Evolutionary conservation across 2,113 vertebrate genomes (phyloP).

Genomic region (Actinemys pallida): DNA sequence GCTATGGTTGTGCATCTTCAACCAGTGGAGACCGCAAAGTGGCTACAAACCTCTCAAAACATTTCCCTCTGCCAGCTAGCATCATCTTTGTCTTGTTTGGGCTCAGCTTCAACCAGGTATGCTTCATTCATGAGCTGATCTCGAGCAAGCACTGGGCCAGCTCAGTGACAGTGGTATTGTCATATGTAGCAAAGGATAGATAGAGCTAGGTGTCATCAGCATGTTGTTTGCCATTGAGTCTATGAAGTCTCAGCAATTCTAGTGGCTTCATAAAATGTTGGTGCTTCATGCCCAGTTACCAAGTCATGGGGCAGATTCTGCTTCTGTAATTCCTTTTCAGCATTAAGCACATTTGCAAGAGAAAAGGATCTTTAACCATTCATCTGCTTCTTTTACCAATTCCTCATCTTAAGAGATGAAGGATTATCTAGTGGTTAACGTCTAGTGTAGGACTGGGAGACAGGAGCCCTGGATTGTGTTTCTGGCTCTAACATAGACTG

Average conservation of each 20-base stretch:
- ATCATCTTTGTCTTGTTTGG: background rate
- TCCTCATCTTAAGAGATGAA: background rate
- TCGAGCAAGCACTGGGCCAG: background rate
- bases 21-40: rapidly evolving
- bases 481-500: rapidly evolving
- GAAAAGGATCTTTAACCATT: background rate
- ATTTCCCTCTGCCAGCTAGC: background rate
- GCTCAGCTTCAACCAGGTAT: background rate
- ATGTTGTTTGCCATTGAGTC: background rate
- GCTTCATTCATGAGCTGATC: background rate
- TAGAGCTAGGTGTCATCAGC: background rate
- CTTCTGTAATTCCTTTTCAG: background rate
- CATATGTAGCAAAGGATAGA: background rate
- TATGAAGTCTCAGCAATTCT: background rate
- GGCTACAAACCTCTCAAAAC: background rate
- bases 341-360: background rate
- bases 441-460: background rate
- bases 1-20: rapidly evolving
- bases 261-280: background rate
- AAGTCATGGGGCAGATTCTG: background rate
- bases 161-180: too few species aligned
- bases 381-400: background rate
- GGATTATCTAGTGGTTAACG: background rate
- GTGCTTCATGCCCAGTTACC: background rate
- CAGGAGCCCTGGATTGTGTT: rapidly evolving